Percentiles rank a stretch among this genome's conserved stretches.
phyloP scores from a whole-genome alignment of 1,140 invertebrate genomes.

The Musca vetustissima region DNA sequence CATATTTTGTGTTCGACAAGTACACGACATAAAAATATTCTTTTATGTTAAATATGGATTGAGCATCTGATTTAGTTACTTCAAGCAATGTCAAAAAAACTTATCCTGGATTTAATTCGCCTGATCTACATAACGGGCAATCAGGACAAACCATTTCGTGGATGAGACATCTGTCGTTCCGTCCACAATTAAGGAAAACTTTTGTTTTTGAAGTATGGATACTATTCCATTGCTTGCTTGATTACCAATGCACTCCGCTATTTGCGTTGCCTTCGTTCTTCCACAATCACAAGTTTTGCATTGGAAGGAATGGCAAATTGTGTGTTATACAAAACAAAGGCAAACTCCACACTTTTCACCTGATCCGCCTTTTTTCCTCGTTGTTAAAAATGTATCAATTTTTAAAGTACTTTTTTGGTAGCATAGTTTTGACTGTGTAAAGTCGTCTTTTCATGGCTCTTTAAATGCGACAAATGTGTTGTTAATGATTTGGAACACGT shows the following conservation, averaged over 20 bases:
- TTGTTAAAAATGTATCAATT: background rate
- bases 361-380: background rate
- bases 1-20: too few species aligned
- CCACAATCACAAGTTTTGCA: constrained; percentile 16
- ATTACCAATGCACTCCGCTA: too few species aligned
- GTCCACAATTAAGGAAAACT: constrained; percentile 27
- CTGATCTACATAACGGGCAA: constrained; percentile 13
- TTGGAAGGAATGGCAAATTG: constrained; percentile 9
- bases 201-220: background rate
- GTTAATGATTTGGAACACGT: background rate
- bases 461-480: constrained; percentile 6
- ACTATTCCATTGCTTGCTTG: too few species aligned
- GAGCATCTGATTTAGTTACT: too few species aligned
- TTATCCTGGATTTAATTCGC: background rate
- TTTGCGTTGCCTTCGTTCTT: background rate
- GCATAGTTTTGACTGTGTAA: background rate
- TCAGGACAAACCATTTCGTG: constrained; percentile 16
- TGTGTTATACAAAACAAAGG: background rate
- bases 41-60: too few species aligned
- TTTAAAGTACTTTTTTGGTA: background rate
- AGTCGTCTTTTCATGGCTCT: background rate
- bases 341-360: background rate
- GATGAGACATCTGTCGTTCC: constrained; percentile 21
- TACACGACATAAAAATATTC: too few species aligned
- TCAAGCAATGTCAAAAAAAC: too few species aligned